Conservation (phyloP, 2,888 invertebrate genomes). For the Seira ritae region DNA sequence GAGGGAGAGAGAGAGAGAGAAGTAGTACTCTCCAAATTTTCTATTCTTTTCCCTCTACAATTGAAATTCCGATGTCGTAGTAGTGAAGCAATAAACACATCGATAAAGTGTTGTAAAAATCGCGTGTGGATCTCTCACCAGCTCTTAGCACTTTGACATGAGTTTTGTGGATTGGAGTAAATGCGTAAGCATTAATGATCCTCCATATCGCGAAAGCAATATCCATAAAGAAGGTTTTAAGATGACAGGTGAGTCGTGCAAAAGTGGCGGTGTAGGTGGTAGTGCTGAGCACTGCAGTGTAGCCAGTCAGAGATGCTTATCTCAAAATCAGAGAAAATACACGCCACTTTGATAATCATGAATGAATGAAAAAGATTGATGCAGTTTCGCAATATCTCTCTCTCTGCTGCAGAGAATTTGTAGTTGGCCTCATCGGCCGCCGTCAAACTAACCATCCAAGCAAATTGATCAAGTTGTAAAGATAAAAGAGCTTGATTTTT, state of each 20-base stretch:
- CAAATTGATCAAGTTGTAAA: background rate
- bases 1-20: too few relatives aligned
- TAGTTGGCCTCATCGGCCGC: background rate
- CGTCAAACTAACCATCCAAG: background rate
- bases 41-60: constrained; percentile 8
- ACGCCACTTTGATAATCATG: too few relatives aligned
- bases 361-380: too few relatives aligned
- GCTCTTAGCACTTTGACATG: background rate
- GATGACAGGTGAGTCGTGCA: background rate
- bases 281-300: background rate
- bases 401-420: too few relatives aligned
- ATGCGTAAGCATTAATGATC: background rate
- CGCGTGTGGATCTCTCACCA: background rate
- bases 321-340: background rate
- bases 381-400: too few relatives aligned
- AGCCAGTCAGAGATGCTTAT: background rate
- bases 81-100: background rate
- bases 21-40: too few relatives aligned
- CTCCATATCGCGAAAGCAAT: background rate
- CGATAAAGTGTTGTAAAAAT: background rate
- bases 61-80: background rate
- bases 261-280: background rate
- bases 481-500: background rate
- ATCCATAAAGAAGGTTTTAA: background rate
- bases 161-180: background rate